Conservation (phyloP, 1,140 invertebrate species). For the Antheraea mylitta region DNA sequence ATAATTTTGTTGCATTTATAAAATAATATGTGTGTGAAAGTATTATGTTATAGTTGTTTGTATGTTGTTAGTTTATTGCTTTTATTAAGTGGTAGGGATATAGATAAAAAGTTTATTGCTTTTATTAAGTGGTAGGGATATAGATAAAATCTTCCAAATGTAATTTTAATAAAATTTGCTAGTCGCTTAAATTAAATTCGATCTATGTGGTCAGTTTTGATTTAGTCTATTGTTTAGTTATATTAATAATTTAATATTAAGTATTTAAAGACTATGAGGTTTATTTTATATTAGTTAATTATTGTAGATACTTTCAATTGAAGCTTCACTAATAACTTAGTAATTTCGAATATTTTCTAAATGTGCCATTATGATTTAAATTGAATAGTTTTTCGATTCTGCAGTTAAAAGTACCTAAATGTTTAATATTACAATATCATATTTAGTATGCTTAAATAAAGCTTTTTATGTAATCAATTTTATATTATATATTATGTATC, state of each 20-base stretch:
- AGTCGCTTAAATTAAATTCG: slow-evolving; percentile 47
- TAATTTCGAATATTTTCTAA: neutral
- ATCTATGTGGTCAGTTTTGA: neutral
- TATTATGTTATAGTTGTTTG: slow-evolving; percentile 9
- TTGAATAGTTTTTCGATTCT: slow-evolving; percentile 9
- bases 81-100: slow-evolving; percentile 25
- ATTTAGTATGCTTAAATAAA: slow-evolving; percentile 21
- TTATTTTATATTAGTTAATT: neutral
- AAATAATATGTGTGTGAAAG: slow-evolving; percentile 16
- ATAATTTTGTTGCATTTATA: slow-evolving; percentile 62
- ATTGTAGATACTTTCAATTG: neutral
- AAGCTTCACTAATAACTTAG: neutral
- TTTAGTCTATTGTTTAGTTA: neutral
- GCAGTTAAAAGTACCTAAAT: neutral
- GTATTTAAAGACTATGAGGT: neutral
- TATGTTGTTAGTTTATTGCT: slow-evolving; percentile 28
- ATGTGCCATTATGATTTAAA: slow-evolving; percentile 32
- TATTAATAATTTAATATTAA: neutral
- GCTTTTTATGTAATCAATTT: slow-evolving; percentile 34
- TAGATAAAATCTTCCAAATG: slow-evolving; percentile 35
- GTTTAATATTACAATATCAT: neutral
- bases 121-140: slow-evolving; percentile 25
- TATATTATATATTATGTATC: slow-evolving; percentile 11
- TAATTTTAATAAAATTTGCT: slow-evolving; percentile 36
- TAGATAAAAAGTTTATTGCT: slow-evolving; percentile 31